phyloP scores from a whole-genome alignment of 2,888 invertebrate genomes.

The Stratiomys singularior region DNA sequence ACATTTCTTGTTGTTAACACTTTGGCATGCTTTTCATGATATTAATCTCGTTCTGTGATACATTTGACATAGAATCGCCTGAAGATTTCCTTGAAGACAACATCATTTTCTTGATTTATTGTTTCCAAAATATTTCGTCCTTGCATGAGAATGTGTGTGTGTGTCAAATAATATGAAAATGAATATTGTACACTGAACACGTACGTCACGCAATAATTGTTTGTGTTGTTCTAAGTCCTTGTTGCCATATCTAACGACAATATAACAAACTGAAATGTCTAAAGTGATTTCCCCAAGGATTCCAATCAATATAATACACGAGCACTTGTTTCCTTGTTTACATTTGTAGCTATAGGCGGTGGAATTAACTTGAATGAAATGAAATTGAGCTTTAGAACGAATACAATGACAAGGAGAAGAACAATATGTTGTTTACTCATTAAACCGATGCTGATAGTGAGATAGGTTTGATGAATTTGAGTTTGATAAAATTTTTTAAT shows the following conservation, averaged over 20 bases:
- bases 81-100: too few relatives aligned
- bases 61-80: too few relatives aligned
- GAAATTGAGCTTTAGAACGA: not conserved
- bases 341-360: not conserved
- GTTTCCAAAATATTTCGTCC: too few relatives aligned
- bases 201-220: not conserved
- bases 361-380: not conserved
- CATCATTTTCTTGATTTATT: too few relatives aligned
- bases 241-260: conserved; percentile 21
- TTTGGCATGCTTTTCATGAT: too few relatives aligned
- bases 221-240: not conserved
- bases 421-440: not conserved
- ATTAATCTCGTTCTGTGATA: too few relatives aligned
- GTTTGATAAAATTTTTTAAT: too few relatives aligned
- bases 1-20: too few relatives aligned
- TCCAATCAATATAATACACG: not conserved
- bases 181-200: not conserved
- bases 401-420: not conserved
- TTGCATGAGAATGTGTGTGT: too few relatives aligned
- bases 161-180: too few relatives aligned
- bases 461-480: not conserved
- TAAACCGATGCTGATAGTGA: not conserved
- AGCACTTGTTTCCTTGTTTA: not conserved
- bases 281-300: conserved; percentile 35
- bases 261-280: conserved; percentile 23